These are phyloP conservation scores for Drosophila melanogaster DNA, from an alignment of 1,140 invertebrate genomes.

Conservation along the genomic window Release_6_plus_ISO1_MT NC_004354.4:19204501-19205000, in stretches of 20 bases:
- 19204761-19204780: constrained; percentile 30
- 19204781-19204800: constrained; percentile 61
- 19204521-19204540: constrained; percentile 47
- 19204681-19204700: neutral
- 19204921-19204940: neutral
- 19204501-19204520: constrained; percentile 51
- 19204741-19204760: constrained; percentile 22
- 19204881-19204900: constrained; percentile 74
- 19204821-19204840: constrained; percentile 17
- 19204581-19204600: neutral
- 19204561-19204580: neutral
- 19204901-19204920: constrained; percentile 65
- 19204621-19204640: constrained; percentile 48
- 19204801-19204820: neutral
- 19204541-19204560: constrained; percentile 35
- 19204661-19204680: constrained; percentile 14
- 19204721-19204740: constrained; percentile 1
- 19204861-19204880: constrained; percentile 71
- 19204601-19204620: constrained; percentile 29
- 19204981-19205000: no score
- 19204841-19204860: constrained; percentile 35
- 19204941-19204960: no score
- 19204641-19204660: constrained; percentile 61
- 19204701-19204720: constrained; percentile 45
- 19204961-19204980: no score